Evolutionary conservation across 2,113 vertebrate genomes (phyloP).

Genomic region (Hippocampus abdominalis): DNA sequence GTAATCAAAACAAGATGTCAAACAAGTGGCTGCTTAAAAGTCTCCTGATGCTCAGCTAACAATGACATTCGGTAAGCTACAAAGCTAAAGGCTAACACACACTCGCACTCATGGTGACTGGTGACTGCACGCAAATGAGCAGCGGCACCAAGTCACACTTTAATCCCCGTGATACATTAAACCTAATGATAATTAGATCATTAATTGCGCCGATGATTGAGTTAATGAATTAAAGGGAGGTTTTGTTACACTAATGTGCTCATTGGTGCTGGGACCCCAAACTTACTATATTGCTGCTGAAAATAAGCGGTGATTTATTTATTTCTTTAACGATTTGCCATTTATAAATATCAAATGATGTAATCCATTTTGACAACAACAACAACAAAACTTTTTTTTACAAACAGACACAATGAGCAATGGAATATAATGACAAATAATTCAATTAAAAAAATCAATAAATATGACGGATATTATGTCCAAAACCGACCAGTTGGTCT

Average conservation of each 20-base stretch:
- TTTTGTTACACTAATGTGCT: constrained; percentile 15
- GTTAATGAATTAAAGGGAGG: constrained; percentile 34
- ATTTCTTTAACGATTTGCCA: neutral
- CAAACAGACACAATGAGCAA: neutral
- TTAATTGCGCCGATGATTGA: constrained; percentile 38
- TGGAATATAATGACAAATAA: neutral
- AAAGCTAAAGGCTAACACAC: neutral
- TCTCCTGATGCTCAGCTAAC: neutral
- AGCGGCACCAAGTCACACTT: constrained; percentile 17
- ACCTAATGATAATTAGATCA: constrained; percentile 31
- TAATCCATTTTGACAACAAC: neutral
- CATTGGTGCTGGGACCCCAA: constrained; percentile 4
- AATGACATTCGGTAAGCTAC: neutral
- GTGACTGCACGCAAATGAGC: neutral
- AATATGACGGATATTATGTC: no score
- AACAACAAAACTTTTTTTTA: neutral
- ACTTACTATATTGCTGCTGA: neutral
- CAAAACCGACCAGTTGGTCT: no score
- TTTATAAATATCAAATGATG: neutral
- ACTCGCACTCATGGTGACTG: neutral
- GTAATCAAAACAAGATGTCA: neutral
- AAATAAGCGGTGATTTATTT: neutral
- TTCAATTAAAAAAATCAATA: neutral
- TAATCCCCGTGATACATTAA: constrained; percentile 31
- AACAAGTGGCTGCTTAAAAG: neutral